Evolutionary conservation across 2,113 vertebrate genomes (phyloP).

Genomic region (Sphyrna mokarran): DNA sequence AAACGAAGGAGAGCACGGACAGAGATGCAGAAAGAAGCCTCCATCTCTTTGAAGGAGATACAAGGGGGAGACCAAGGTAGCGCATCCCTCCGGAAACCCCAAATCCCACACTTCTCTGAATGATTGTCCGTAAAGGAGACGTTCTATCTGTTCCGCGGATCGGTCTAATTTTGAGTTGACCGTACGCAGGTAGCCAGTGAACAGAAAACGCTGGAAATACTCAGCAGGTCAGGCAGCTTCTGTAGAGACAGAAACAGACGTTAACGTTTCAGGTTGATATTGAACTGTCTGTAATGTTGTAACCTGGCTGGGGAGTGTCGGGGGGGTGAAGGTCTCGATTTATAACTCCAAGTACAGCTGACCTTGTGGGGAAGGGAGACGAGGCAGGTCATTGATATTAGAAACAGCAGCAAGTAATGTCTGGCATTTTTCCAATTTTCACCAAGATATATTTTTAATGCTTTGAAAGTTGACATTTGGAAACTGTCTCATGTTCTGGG

Average conservation of each 20-base stretch:
- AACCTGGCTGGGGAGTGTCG: not conserved
- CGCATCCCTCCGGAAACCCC: not conserved
- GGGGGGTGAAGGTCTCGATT: not conserved
- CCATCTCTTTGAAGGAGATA: not conserved
- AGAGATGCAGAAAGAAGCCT: slow-evolving; percentile 54
- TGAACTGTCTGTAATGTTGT: not conserved
- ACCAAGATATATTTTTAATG: slow-evolving; percentile 16
- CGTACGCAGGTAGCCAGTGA: not conserved
- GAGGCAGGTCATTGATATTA: not conserved
- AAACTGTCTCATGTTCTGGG: not conserved
- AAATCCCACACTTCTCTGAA: not conserved
- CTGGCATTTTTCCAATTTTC: not conserved
- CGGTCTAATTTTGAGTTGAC: not conserved
- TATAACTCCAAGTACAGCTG: not conserved
- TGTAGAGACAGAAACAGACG: not conserved
- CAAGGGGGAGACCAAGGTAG: not conserved
- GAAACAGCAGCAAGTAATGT: not conserved
- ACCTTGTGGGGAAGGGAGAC: not conserved
- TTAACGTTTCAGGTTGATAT: not conserved
- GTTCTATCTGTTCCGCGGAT: too few relatives aligned
- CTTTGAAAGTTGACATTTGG: not conserved
- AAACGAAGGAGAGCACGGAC: slow-evolving; percentile 57
- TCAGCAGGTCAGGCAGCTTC: not conserved
- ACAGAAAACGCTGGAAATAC: not conserved
- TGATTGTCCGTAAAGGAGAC: not conserved